Percentiles rank a stretch among this genome's conserved stretches.
Conservation (phyloP, 2,888 invertebrate species). For the Drosophila paranaensis region DNA sequence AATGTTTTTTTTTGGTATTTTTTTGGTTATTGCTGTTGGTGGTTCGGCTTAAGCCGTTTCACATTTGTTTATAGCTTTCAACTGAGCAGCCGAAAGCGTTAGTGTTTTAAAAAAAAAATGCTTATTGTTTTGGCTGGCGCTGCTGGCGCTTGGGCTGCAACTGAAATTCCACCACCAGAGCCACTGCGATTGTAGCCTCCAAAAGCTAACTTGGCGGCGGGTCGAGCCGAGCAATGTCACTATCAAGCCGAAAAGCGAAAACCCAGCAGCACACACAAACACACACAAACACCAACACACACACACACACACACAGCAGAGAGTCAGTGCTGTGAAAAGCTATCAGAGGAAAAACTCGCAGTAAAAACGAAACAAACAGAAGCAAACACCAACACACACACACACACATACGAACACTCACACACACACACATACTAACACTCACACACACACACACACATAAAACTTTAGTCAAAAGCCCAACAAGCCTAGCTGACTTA, state of each 20-base stretch:
- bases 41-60: neutral
- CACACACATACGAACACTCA: conserved; percentile 11
- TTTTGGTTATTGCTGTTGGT: neutral
- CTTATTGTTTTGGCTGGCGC: conserved; percentile 49
- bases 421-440: conserved; percentile 12
- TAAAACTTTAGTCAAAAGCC: neutral
- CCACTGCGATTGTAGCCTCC: conserved; percentile 39
- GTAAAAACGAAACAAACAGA: conserved; percentile 49
- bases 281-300: conserved; percentile 12
- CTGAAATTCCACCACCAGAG: conserved; percentile 55
- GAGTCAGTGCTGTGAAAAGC: conserved; percentile 47
- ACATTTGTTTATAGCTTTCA: conserved; percentile 49
- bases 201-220: conserved; percentile 54
- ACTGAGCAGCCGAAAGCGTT: conserved; percentile 9
- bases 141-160: conserved; percentile 51
- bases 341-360: conserved; percentile 30
- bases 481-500: conserved; percentile 13
- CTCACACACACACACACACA: conserved; percentile 13
- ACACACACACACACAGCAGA: conserved; percentile 12
- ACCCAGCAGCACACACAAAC: conserved; percentile 14
- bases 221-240: conserved; percentile 56
- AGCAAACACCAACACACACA: conserved; percentile 41
- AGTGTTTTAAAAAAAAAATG: neutral
- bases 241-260: conserved; percentile 49
- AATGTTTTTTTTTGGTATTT: conserved; percentile 1